These are phyloP conservation scores for Bedellia somnulentella DNA, from an alignment of 2,888 invertebrate genomes.

Conservation along the genomic window DNA sequence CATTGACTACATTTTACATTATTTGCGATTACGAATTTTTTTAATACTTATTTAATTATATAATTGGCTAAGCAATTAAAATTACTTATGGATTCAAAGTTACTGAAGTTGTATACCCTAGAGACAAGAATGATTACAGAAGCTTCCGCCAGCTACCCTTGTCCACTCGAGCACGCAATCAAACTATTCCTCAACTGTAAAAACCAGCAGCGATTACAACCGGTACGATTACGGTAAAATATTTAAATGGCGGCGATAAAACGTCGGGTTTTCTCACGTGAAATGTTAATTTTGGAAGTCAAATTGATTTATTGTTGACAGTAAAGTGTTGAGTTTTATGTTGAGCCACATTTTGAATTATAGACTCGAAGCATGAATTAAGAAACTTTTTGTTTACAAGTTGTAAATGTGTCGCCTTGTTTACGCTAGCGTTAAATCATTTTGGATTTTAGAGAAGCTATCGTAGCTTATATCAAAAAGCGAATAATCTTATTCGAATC, in stretches of 20 bases:
- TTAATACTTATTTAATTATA: no score
- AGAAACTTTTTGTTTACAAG: no score
- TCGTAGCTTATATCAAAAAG: no score
- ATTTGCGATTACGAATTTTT: no score
- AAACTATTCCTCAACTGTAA: constrained; percentile 28
- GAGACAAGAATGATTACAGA: constrained; percentile 1
- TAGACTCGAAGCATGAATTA: background rate
- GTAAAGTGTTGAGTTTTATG: background rate
- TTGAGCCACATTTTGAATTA: background rate
- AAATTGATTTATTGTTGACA: background rate
- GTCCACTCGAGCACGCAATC: constrained; percentile 23
- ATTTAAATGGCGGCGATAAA: background rate
- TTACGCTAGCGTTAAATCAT: no score
- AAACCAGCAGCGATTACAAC: background rate
- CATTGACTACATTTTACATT: no score
- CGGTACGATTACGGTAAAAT: background rate
- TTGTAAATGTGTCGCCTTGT: no score
- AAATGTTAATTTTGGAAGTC: constrained; percentile 3
- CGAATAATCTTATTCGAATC: no score
- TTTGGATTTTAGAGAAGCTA: no score
- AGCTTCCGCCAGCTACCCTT: background rate
- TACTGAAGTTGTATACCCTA: no score
- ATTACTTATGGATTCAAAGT: no score
- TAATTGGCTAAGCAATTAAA: no score
- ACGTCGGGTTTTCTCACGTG: constrained; percentile 1